Evolutionary conservation across 2,888 invertebrate species (phyloP), one percentile per base, ranked within the genome.

Genomic region (Lycophotia porphyrea): DNA sequence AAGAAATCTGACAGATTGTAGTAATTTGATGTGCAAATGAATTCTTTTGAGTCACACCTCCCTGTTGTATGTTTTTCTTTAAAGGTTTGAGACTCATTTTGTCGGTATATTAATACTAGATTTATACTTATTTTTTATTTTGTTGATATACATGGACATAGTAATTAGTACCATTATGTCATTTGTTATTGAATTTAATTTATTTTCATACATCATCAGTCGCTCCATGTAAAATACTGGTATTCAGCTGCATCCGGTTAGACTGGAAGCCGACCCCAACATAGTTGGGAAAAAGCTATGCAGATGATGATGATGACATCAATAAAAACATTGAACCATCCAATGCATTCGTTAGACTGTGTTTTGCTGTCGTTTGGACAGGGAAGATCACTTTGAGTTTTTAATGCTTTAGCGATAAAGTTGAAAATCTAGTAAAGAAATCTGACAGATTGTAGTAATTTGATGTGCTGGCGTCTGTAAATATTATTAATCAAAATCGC

Each of bases 311-410:
- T n/a, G n/a, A n/a, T n/a, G n/a, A n/a, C n/a, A n/a, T 71, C 47
- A 47, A 81, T 83, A 83, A 67, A 83, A 81, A 71, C 84, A 71
- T 71, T 58, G 42, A 31, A 34, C 47, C 13, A 27, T 69, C n/a
- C 27, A 9, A 60, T 60, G 9, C 13, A 27, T 69, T 52, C 39
- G 27, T 81, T 71, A 83, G 85, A 84, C 18, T 52, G 58, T 64
- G 69, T 69, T 39, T 58, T 36, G 61, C 76, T 71, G 64, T 83
- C 67, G 73, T 63, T 72, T 65, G 52, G 34, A 68, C 24, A 39
- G 74, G 81, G 34, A 84, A 63, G 60, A 78, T 78, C 42, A 60
- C 52, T n/a, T n/a, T n/a, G n/a, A n/a, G n/a, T n/a, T n/a, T n/a
- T n/a, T n/a, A n/a, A n/a, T n/a, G n/a, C n/a, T n/a, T n/a, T n/a